phyloP scores from a whole-genome alignment of 2,797 vertebrate species.

The Manis pentadactyla region DNA sequence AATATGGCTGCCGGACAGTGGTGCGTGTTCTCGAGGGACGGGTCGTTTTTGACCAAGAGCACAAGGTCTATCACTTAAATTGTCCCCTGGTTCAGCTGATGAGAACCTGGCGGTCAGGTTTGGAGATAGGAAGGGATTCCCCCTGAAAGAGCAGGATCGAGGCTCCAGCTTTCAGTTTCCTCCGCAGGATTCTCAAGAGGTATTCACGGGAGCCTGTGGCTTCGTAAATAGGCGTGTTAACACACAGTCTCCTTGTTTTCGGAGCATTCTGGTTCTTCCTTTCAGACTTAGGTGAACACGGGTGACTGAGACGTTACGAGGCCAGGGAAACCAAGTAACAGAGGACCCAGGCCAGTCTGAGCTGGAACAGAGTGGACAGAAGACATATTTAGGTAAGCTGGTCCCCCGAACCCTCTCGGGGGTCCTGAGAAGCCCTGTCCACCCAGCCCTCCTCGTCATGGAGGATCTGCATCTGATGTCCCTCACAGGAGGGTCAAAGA shows the following conservation, averaged over 20 bases:
- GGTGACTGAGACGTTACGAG: background rate
- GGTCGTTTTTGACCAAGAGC: background rate
- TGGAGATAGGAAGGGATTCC: background rate
- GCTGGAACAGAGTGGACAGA: background rate
- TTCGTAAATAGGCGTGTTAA: background rate
- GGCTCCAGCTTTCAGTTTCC: background rate
- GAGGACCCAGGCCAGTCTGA: background rate
- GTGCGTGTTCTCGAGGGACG: background rate
- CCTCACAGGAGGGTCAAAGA: background rate
- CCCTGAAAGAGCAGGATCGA: accelerated
- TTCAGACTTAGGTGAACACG: background rate
- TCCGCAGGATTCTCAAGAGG: background rate
- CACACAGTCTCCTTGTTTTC: background rate
- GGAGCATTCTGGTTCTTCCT: background rate
- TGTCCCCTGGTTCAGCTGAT: background rate
- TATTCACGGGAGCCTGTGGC: background rate
- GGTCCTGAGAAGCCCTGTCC: background rate
- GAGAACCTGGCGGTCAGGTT: background rate
- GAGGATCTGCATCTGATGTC: background rate
- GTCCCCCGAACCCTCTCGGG: accelerated
- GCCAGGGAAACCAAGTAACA: background rate
- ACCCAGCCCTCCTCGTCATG: accelerated
- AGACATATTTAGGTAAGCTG: background rate
- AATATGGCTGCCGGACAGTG: accelerated
- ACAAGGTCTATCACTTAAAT: accelerated